Evolutionary conservation across 2,113 vertebrate genomes (phyloP).

Genomic region (Brachyhypopomus occidentalis): DNA sequence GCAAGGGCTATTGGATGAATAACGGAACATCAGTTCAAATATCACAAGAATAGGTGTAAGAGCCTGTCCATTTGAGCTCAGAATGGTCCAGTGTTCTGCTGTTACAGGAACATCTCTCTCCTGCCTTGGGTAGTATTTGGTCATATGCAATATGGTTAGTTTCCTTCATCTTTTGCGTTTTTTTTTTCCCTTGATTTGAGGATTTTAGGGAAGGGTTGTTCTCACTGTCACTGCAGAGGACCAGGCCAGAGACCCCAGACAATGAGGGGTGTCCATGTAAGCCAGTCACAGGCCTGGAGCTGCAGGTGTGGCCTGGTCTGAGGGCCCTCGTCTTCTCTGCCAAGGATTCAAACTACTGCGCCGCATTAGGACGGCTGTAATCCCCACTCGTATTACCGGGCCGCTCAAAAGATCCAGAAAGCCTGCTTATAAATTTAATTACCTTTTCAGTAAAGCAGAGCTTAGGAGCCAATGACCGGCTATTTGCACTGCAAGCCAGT

Average conservation of each 20-base stretch:
- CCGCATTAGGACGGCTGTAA: slow-evolving; percentile 65
- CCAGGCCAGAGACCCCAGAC: slow-evolving; percentile 16
- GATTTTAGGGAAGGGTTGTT: slow-evolving; percentile 5
- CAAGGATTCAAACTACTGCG: slow-evolving; percentile 63
- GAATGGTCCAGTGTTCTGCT: neutral
- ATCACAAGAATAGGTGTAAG: slow-evolving; percentile 13
- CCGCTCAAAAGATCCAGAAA: slow-evolving; percentile 76
- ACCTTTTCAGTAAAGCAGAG: slow-evolving; percentile 78
- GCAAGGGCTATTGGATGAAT: slow-evolving; percentile 26
- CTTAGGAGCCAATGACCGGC: slow-evolving; percentile 77
- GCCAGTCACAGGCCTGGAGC: slow-evolving; percentile 53
- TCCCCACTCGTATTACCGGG: slow-evolving; percentile 69
- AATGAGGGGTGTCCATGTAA: slow-evolving; percentile 39
- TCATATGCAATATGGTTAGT: neutral
- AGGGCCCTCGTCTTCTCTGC: slow-evolving; percentile 60
- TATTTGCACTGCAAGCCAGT: slow-evolving; percentile 72
- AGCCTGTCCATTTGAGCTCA: neutral
- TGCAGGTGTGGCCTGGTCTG: slow-evolving; percentile 56
- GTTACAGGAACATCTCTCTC: neutral
- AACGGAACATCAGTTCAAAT: slow-evolving; percentile 9
- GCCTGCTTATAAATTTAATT: slow-evolving; percentile 78
- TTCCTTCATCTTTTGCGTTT: neutral
- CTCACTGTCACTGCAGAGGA: slow-evolving; percentile 21
- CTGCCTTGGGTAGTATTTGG: slow-evolving; percentile 1
- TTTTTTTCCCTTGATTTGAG: neutral